phyloP scores from a whole-genome alignment of 2,888 invertebrate species.

The Bruchidius siliquastri region DNA sequence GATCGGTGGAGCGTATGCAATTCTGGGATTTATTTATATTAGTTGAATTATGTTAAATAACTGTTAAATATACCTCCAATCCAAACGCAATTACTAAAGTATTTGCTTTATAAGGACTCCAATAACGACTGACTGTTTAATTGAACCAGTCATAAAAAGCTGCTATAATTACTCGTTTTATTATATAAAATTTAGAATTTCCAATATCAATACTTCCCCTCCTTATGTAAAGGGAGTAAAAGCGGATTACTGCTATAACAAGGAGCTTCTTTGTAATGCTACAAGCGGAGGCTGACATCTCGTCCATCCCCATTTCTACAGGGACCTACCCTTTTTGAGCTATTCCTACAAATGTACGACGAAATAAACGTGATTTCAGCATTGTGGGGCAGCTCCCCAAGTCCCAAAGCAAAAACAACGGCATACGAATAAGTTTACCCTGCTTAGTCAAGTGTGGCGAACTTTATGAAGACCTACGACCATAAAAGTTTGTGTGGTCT shows the following conservation, averaged over 20 bases:
- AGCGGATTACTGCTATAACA: no score
- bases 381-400: not conserved
- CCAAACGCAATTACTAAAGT: no score
- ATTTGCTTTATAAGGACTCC: no score
- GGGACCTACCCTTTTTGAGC: not conserved
- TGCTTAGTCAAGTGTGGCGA: not conserved
- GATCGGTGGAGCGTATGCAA: not conserved
- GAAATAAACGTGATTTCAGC: not conserved
- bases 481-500: not conserved
- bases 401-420: not conserved
- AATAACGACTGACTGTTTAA: not conserved
- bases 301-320: not conserved
- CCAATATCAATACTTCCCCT: no score
- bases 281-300: not conserved
- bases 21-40: not conserved
- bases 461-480: not conserved
- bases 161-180: no score
- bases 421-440: not conserved
- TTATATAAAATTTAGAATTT: no score
- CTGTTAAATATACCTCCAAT: no score
- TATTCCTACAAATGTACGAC: not conserved
- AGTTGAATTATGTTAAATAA: no score
- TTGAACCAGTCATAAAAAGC: no score
- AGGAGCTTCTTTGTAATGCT: not conserved
- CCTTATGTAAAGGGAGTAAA: no score